phyloP scores from a whole-genome alignment of 1,140 invertebrate species.

The Leptinotarsa texana region DNA sequence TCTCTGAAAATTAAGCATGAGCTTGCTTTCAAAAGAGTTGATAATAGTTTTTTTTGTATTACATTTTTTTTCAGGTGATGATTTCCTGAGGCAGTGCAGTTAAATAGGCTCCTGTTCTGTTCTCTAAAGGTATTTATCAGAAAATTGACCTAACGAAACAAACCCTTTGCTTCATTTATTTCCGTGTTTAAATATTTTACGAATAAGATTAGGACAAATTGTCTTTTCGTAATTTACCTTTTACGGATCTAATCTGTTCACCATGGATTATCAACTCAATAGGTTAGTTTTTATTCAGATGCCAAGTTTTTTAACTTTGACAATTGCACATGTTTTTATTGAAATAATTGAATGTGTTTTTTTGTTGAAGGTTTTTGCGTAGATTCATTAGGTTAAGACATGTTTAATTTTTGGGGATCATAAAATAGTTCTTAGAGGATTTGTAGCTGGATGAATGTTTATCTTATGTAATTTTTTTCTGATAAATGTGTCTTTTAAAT shows the following conservation, averaged over 20 bases:
- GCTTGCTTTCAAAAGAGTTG: too few species aligned
- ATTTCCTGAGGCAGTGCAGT: constrained; percentile 24
- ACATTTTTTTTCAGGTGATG: background rate
- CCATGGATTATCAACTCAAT: too few species aligned
- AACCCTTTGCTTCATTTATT: constrained; percentile 1
- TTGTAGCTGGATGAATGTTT: constrained; percentile 2
- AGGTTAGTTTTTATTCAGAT: too few species aligned
- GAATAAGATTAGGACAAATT: too few species aligned
- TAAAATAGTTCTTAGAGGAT: background rate
- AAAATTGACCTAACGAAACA: background rate
- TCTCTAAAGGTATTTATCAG: constrained; percentile 37
- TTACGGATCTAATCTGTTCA: too few species aligned
- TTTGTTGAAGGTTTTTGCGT: background rate
- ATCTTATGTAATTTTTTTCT: background rate
- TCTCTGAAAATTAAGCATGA: too few species aligned
- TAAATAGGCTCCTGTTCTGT: constrained; percentile 23
- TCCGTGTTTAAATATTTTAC: too few species aligned
- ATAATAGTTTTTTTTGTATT: too few species aligned
- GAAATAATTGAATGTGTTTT: too few species aligned
- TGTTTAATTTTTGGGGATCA: constrained; percentile 6
- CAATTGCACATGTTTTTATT: too few species aligned
- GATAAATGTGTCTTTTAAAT: constrained; percentile 3
- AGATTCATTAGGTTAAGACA: background rate
- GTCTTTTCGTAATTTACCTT: too few species aligned
- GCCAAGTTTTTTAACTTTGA: too few species aligned